Evolutionary conservation across 2,888 invertebrate genomes (phyloP), one percentile per base, ranked within the genome.

Genomic region (Taenaris catops): DNA sequence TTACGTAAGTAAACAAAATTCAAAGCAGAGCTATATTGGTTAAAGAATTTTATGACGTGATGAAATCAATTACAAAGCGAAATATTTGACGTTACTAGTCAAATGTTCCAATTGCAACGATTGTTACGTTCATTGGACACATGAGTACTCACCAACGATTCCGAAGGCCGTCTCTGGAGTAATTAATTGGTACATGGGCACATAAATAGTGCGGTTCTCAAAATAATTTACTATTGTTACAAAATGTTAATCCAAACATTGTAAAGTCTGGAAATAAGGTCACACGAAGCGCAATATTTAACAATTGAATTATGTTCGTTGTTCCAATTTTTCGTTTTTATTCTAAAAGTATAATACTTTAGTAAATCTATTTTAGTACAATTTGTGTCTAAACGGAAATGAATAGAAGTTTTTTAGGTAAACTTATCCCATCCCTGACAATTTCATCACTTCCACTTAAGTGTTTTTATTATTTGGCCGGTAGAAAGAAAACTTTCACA

Each of bases 151-250:
- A 24, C 11, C 32, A 19, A 25, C 19, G 33, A 25, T 19, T 33
- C 19, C 49, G 63, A 72, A 70, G 67, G 71, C 63, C 63, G 51
- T 42, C 53, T 39, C 51, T 42, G 31, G 31, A 18, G 53, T 49
- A 58, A 36, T 41, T 47, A 55, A 47, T 51, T 45, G 48, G 47
- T 41, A 50, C 49, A 51, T 34, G 48, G 42, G 58, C 63, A 58
- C 53, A 58, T 63, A 68, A 70, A 28, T 17, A 25, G 25, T 25
- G 56, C 55, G 51, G 58, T 60, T 58, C 58, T 59, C 56, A 58
- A 68, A 69, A 66, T 68, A 64, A 70, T 71, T 63, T 56, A 62
- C 62, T 57, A 66, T 68, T 71, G 62, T 61, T 66, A 57, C 50
- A 49, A 61, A 61, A 55, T 51, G 57, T 61, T 59, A 12, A 63